Evolutionary conservation across 2,113 vertebrate genomes (phyloP).

Genomic region (Spizaetus ornatus): DNA sequence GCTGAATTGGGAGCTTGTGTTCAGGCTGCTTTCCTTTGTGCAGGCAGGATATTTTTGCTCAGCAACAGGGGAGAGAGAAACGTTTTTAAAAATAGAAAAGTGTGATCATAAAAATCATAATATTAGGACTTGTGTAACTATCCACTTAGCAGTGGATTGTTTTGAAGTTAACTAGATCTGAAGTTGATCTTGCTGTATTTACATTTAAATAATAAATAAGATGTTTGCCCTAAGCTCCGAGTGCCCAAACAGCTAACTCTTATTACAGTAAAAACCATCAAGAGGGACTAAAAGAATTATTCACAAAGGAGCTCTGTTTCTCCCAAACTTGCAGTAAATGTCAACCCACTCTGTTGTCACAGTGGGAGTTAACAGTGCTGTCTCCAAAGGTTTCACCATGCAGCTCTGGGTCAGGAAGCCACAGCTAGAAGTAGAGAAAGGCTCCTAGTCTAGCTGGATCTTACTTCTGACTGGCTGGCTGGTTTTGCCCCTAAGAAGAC

Average conservation of each 20-base stretch:
- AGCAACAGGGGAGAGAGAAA: neutral
- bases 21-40: neutral
- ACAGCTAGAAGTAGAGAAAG: neutral
- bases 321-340: neutral
- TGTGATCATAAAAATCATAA: neutral
- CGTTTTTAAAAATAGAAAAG: conserved; percentile 15
- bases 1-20: neutral
- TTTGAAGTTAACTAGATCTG: neutral
- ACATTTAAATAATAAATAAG: conserved; percentile 51
- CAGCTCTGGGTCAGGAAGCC: neutral
- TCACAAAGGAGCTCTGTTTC: conserved; percentile 5
- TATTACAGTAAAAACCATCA: conserved; percentile 14
- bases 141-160: neutral
- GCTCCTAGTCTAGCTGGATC: neutral
- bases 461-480: neutral
- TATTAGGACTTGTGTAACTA: neutral
- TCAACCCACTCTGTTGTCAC: neutral
- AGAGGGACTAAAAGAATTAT: neutral
- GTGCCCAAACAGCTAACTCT: neutral
- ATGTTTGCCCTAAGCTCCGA: neutral
- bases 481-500: neutral
- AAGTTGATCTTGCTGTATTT: conserved; percentile 33
- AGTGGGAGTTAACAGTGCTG: neutral
- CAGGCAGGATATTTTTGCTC: neutral
- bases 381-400: neutral